phyloP scores from a whole-genome alignment of 1,140 invertebrate genomes.

The Plectrocnemia conspersa region DNA sequence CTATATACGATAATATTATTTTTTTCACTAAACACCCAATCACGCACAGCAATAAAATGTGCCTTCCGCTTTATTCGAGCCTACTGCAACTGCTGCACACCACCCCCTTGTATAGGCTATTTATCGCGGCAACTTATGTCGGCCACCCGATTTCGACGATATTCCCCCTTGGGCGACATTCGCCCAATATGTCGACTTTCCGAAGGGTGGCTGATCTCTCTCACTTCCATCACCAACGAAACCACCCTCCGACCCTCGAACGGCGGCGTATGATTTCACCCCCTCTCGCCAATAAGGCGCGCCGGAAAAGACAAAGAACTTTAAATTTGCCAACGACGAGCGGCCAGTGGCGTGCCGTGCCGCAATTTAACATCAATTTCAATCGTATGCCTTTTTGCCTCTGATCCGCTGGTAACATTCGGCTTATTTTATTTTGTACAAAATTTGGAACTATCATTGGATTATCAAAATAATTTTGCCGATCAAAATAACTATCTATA shows the following conservation, averaged over 20 bases:
- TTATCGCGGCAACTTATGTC: not conserved
- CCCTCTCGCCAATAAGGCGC: not conserved
- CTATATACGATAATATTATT: no score
- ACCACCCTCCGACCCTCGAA: not conserved
- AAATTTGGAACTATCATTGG: no score
- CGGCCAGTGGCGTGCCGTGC: not conserved
- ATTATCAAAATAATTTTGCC: no score
- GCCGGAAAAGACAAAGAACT: not conserved
- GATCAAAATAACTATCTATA: no score
- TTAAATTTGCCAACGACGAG: not conserved
- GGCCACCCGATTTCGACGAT: conserved; percentile 2
- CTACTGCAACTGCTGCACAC: no score
- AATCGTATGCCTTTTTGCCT: no score
- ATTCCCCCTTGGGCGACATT: not conserved
- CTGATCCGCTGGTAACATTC: no score
- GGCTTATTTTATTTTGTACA: no score
- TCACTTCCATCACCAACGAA: not conserved
- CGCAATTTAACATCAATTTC: no score
- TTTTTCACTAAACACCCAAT: no score
- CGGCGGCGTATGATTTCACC: not conserved
- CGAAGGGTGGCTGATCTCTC: not conserved
- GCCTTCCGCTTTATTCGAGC: no score
- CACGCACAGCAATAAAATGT: no score
- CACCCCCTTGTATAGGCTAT: not conserved
- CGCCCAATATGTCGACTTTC: conserved; percentile 6